Evolutionary conservation across 64 coral and sea anemone genomes (phyloP), one percentile per base, ranked within the genome.

Genomic region (Hydrozoanthus tunicans): DNA sequence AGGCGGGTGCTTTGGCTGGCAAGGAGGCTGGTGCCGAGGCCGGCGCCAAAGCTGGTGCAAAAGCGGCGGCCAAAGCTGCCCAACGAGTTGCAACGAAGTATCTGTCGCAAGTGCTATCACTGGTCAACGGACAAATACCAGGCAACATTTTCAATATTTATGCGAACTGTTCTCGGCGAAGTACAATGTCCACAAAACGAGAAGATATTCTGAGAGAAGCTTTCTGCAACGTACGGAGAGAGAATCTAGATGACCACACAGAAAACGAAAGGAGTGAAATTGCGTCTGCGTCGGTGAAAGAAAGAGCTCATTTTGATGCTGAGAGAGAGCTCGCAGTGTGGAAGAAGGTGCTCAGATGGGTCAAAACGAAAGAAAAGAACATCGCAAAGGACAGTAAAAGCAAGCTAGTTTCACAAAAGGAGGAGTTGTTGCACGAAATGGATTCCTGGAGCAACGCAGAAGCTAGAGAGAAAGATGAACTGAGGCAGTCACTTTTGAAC

Each of bases 1-100:
- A 77, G 58, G 94, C 94, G 24, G 94, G 94, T 51, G 89, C 94
- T 58, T 3, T 73, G 43, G 91, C 94, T 6, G 94, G 94, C 68
- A 89, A 56, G 11, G 79, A 89, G 15, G 86, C 91, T 80, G 94
- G 94, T 9, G 58, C 89, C 5, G 77, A 93, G 25, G 92, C 89
- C 17, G 94, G 94, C 2, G 81, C 94, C 5, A 73, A 56, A 27
- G 94, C 94, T 4, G 94, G 91, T 8, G 88, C 73, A 4, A 91
- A 76, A 70, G 94, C 92, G 12, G 94, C 94, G 32, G 68, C 84
- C 6, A 20, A 4, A 74, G 69, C 69, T 58, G 84, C 84, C 7
- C 20, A 88, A 17, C 73, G 24, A 43, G 69, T 88, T 27, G 84
- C 69, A 15, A 88, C 84, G 0, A 88, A 88, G n/a, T 88, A 88